Evolutionary conservation across 2,797 vertebrate species (phyloP).

Genomic region (Crenichthys baileyi): DNA sequence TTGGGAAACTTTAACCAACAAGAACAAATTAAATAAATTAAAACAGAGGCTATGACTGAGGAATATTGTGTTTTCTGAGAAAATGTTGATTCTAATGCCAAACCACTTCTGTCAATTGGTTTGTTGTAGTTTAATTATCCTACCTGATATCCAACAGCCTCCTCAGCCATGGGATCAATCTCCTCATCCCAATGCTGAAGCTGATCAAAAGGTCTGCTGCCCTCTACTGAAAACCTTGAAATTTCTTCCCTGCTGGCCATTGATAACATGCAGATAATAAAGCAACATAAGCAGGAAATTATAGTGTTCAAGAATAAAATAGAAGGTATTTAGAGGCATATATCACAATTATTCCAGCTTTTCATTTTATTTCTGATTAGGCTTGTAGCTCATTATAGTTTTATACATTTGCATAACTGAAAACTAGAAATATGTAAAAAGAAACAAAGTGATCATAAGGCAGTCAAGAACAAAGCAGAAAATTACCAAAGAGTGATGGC

Average conservation of each 20-base stretch:
- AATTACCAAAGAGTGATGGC: neutral
- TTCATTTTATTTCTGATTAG: neutral
- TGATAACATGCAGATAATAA: conserved; percentile 21
- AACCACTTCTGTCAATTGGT: neutral
- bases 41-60: neutral
- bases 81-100: conserved; percentile 1
- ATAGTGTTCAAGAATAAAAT: conserved; percentile 2
- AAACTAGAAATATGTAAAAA: neutral
- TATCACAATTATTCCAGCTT: neutral
- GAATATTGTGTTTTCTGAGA: neutral
- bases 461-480: neutral
- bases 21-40: conserved; percentile 5
- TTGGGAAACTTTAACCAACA: conserved; percentile 10
- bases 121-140: conserved; percentile 23
- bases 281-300: conserved; percentile 11
- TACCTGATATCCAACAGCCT: conserved; percentile 4
- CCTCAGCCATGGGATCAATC: conserved; percentile 27
- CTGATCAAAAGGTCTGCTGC: conserved; percentile 38
- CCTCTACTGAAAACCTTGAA: conserved; percentile 11
- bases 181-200: conserved; percentile 18
- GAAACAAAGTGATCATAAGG: neutral
- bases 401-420: neutral
- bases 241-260: neutral
- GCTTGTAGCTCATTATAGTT: neutral
- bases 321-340: neutral